These are phyloP conservation scores for Mythimna loreyi DNA, from an alignment of 2,888 invertebrate genomes.

Conservation along the genomic window DNA sequence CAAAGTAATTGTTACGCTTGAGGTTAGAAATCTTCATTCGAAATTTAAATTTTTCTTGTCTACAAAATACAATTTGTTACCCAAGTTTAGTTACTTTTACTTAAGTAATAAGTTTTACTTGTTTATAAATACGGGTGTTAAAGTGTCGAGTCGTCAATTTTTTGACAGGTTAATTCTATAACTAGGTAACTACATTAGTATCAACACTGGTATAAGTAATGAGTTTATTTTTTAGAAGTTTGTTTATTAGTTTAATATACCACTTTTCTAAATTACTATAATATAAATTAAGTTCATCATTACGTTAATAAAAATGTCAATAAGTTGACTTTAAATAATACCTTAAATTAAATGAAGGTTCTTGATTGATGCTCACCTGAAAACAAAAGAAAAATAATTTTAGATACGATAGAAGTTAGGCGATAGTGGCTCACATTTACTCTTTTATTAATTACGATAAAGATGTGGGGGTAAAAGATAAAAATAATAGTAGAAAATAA, in stretches of 20 bases:
- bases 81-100: too few relatives aligned
- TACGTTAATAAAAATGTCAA: not conserved
- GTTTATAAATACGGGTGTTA: too few relatives aligned
- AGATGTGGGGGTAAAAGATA: too few relatives aligned
- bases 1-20: too few relatives aligned
- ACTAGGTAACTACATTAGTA: not conserved
- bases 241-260: not conserved
- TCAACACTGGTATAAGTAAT: not conserved
- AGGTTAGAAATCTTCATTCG: too few relatives aligned
- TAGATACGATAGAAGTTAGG: not conserved
- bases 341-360: not conserved
- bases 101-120: too few relatives aligned
- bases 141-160: too few relatives aligned
- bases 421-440: not conserved
- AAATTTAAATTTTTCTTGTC: too few relatives aligned
- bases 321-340: not conserved
- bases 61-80: too few relatives aligned
- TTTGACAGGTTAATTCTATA: not conserved
- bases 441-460: too few relatives aligned
- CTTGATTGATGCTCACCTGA: conserved; percentile 32
- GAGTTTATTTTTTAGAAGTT: not conserved
- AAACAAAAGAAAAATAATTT: conserved; percentile 25
- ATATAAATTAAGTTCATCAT: not conserved
- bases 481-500: too few relatives aligned
- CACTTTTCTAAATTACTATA: not conserved